Percentiles rank a stretch among this genome's conserved stretches.
phyloP scores from a whole-genome alignment of 1,140 invertebrate genomes.

The Zaprionus gabonicus region DNA sequence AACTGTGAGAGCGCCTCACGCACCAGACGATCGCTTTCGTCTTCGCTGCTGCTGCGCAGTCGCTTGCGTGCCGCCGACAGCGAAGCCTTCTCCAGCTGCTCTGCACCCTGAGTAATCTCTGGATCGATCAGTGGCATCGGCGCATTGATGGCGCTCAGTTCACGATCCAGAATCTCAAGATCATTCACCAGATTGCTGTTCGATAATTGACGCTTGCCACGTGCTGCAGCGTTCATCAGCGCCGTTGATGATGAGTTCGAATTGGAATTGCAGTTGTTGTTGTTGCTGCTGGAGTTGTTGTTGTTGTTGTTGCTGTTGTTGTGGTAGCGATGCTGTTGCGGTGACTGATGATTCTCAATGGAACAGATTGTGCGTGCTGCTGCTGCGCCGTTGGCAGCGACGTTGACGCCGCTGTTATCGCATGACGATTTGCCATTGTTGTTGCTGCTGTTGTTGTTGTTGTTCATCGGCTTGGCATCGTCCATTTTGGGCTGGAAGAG shows the following conservation, averaged over 20 bases:
- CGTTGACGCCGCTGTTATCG: conserved; percentile 11
- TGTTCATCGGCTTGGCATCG: conserved; percentile 69
- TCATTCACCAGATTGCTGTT: conserved; percentile 77
- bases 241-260: conserved; percentile 17
- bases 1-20: conserved; percentile 89
- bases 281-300: background rate
- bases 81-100: conserved; percentile 80
- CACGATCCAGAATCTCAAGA: conserved; percentile 81
- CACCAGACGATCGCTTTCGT: conserved; percentile 87
- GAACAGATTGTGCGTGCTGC: conserved; percentile 57
- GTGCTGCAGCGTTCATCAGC: conserved; percentile 1
- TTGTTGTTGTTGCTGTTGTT: conserved; percentile 13
- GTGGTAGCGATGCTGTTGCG: conserved; percentile 27
- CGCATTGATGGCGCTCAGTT: conserved; percentile 83
- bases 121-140: conserved; percentile 83
- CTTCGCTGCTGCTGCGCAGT: conserved; percentile 85
- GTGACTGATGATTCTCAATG: conserved; percentile 63
- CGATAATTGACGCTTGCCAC: conserved; percentile 66
- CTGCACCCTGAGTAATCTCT: conserved; percentile 81
- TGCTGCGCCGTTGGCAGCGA: conserved; percentile 24
- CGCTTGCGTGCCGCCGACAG: conserved; percentile 76
- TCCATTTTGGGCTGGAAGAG: conserved; percentile 81
- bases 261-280: conserved; percentile 16
- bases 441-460: conserved; percentile 40
- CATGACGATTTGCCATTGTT: conserved; percentile 26